Evolutionary conservation across 2,888 invertebrate genomes (phyloP).

Genomic region (Phytoseiulus persimilis): DNA sequence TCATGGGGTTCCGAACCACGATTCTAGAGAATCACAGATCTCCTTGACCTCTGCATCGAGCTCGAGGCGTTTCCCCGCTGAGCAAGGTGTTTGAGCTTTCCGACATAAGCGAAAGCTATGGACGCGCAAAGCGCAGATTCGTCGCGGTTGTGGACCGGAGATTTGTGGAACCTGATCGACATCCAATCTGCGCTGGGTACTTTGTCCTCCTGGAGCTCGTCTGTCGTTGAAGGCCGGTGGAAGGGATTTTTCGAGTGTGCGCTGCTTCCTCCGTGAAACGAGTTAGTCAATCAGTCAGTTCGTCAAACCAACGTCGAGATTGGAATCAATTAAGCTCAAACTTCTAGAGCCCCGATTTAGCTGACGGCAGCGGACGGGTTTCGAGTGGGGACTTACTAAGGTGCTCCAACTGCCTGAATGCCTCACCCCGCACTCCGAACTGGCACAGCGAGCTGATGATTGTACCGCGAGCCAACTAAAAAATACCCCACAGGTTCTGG

Average conservation of each 20-base stretch:
- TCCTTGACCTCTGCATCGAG: neutral
- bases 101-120: too few species aligned
- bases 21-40: too few species aligned
- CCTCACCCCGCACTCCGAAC: too few species aligned
- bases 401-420: too few species aligned
- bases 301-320: neutral
- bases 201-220: neutral
- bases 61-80: neutral
- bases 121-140: too few species aligned
- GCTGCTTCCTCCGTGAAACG: neutral
- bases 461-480: too few species aligned
- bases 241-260: neutral
- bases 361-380: neutral
- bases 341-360: neutral
- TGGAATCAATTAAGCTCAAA: neutral
- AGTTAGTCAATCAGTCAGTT: neutral
- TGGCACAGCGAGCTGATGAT: too few species aligned
- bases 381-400: too few species aligned
- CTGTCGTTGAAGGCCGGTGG: neutral
- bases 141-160: too few species aligned
- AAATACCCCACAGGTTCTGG: too few species aligned
- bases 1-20: too few species aligned
- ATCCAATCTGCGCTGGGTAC: neutral
- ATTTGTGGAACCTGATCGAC: neutral
- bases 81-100: too few species aligned